Evolutionary conservation across 2,888 invertebrate genomes (phyloP), one percentile per base, ranked within the genome.

Genomic region (Pandemis cinnamomeana): DNA sequence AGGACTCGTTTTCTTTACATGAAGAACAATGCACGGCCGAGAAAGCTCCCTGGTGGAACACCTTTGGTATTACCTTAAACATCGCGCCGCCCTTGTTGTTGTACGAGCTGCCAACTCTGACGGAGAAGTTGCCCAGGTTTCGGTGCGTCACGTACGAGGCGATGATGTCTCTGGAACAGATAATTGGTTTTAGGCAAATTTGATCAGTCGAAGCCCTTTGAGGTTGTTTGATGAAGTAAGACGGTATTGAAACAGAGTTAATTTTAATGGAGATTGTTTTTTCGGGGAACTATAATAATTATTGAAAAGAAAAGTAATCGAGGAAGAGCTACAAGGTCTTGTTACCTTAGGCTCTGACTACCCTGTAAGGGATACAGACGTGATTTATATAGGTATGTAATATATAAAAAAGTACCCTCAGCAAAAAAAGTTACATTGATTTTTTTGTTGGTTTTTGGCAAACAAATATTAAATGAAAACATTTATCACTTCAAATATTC

Each of bases 61-160:
- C n/a, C 58, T 55, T 8, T 20, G 20, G 20, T 27, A 67, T 63
- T 86, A 93, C 93, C 89, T 88, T 88, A 72, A 82, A 79, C 7
- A 90, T 67, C 1, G 79, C 72, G 0, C 93, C 93, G 13, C 89
- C 89, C 77, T 93, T 93, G 75, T 86, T 87, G 71, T 93, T 93
- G 76, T 91, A 93, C 0, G 91, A 89, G 75, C 91, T 93, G 77
- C 93, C 93, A 0, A 82, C 85, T 42, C 93, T 80, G 13, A 92
- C 77, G 0, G 88, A 84, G 80, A 84, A 91, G 80, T 89, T 87
- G 6, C 77, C 80, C 11, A 93, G 86, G 70, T 88, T 84, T 77
- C 85, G 89, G 79, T 90, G 87, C 15, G 86, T 89, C 70, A 92
- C 86, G 78, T 94, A 92, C 41, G 92, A 89, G 0, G 88, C 82